Evolutionary conservation across 2,888 invertebrate genomes (phyloP), one percentile per base, ranked within the genome.

Genomic region (Galerucella pusilla): DNA sequence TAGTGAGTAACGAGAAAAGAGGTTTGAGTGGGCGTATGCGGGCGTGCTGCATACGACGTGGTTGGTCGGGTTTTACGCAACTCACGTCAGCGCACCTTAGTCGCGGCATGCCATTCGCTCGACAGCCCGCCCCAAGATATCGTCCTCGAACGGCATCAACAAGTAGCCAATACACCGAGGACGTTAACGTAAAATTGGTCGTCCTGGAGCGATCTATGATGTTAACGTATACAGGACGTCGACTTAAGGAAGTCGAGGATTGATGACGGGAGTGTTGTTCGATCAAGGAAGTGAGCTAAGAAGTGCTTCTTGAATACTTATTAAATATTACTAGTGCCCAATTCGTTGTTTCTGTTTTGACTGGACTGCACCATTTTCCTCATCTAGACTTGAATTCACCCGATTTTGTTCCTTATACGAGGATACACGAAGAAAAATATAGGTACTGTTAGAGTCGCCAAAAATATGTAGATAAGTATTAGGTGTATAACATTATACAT

Each of bases 111-210:
- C 86, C 82, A 86, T 86, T 86, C 87, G 86, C 82, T 79, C 82
- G 81, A 77, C 81, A 78, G 76, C 74, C 82, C 86, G 86, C 87
- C 86, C 86, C 81, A 81, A 80, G 81, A 82, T 83, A 81, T 80
- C 81, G 81, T 80, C 81, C 77, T 79, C 70, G 76, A 74, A 76
- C 79, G 71, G 28, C 80, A 87, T 87, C 88, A 88, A 88, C 88
- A 88, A 88, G 88, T 88, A 87, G 88, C 87, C 87, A 87, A 88
- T 88, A 87, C 86, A 86, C 85, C 71, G 74, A 69, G 66, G 59
- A 66, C 28, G 71, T 59, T 52, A 52, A 59, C 59, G 67, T 67
- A 75, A 71, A 67, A 9, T 57, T 46, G 45, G 54, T 42, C 60
- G 74, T 68, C 49, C 71, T 59, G 71, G 59, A 73, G 66, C 69